phyloP scores from a whole-genome alignment of 92 coral and sea anemone species.

The Epizoanthus stellaris region DNA sequence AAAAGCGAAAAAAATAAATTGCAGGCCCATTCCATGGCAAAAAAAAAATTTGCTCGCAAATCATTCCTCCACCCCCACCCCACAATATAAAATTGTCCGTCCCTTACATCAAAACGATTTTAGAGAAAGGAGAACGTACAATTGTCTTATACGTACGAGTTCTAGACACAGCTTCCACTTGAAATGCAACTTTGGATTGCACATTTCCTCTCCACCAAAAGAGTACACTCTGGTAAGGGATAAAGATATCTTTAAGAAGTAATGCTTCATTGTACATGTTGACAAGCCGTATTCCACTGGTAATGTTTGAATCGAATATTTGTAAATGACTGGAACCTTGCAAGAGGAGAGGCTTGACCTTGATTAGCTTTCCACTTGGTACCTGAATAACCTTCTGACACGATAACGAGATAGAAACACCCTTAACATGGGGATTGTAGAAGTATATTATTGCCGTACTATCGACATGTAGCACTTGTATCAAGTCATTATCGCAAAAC shows the following conservation, averaged over 20 bases:
- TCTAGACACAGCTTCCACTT: conserved; percentile 41
- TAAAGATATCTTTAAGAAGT: conserved; percentile 46
- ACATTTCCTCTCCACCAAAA: conserved; percentile 50
- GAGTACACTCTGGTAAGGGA: conserved; percentile 40
- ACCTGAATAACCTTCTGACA: conserved; percentile 49
- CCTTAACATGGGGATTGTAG: conserved; percentile 8
- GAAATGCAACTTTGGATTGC: conserved; percentile 47
- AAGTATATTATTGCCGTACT: conserved; percentile 34
- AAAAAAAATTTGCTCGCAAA: too few species aligned
- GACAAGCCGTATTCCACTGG: not conserved
- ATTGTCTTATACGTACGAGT: conserved; percentile 17
- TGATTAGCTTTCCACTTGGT: conserved; percentile 47
- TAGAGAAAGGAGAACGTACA: not conserved
- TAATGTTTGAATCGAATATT: conserved; percentile 12
- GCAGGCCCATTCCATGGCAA: too few species aligned
- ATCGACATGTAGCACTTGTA: not conserved
- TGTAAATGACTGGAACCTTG: conserved; percentile 28
- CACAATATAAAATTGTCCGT: too few species aligned
- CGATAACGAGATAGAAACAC: not conserved
- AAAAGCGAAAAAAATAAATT: too few species aligned
- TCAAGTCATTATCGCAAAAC: conserved; percentile 45
- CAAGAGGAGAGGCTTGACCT: conserved; percentile 38
- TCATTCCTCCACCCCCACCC: too few species aligned
- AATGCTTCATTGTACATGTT: conserved; percentile 1
- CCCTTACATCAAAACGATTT: too few species aligned